phyloP scores from a whole-genome alignment of 1,140 invertebrate species.

The Drosophila repleta region DNA sequence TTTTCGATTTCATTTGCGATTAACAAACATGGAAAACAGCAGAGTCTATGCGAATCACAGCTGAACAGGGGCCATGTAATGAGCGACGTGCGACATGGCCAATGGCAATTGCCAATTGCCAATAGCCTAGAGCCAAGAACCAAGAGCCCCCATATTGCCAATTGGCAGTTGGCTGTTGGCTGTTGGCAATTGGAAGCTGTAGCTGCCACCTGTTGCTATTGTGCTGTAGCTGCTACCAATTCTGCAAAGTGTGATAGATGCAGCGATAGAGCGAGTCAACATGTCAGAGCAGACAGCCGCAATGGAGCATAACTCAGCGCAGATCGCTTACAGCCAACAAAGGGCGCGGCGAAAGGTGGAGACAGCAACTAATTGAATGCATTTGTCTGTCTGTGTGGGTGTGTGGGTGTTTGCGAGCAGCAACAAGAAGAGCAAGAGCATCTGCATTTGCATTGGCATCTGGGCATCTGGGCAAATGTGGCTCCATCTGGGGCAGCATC shows the following conservation, averaged over 20 bases:
- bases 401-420: constrained; percentile 5
- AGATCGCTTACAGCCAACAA: constrained; percentile 10
- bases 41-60: constrained; percentile 8
- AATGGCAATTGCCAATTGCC: constrained; percentile 37
- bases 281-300: constrained; percentile 29
- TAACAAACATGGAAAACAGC: constrained; percentile 42
- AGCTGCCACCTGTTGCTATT: constrained; percentile 39
- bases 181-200: constrained; percentile 24
- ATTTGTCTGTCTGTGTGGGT: constrained; percentile 26
- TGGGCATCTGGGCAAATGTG: constrained; percentile 11
- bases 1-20: constrained; percentile 75
- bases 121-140: constrained; percentile 3
- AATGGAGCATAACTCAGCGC: constrained; percentile 41
- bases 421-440: background rate
- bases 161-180: background rate
- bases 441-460: constrained; percentile 12
- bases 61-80: constrained; percentile 34
- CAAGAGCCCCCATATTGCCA: background rate
- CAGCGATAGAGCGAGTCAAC: constrained; percentile 16
- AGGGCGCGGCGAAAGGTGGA: constrained; percentile 1
- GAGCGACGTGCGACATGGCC: constrained; percentile 48
- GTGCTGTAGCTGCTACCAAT: constrained; percentile 15
- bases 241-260: constrained; percentile 12
- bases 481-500: constrained; percentile 12
- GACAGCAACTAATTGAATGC: constrained; percentile 70